Evolutionary conservation across 2,888 invertebrate species (phyloP).

Genomic region (Osmoderma eremita): DNA sequence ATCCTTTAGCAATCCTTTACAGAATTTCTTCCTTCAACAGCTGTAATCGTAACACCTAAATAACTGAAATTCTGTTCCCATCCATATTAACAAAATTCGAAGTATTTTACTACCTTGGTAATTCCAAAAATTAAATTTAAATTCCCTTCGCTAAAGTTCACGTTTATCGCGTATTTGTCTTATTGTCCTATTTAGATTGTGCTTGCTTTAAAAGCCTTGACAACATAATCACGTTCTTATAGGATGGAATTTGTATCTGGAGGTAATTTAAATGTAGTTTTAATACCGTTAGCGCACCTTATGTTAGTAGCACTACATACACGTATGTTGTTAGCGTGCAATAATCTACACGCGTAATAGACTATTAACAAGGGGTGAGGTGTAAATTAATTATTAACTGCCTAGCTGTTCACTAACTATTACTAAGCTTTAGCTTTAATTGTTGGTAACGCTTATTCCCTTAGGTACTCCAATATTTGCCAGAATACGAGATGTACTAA

Average conservation of each 20-base stretch:
- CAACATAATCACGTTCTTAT: constrained; percentile 5
- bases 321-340: constrained; percentile 6
- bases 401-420: constrained; percentile 5
- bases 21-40: too few species aligned
- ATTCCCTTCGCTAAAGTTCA: too few species aligned
- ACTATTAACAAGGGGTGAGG: constrained; percentile 21
- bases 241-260: constrained; percentile 3
- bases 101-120: too few species aligned
- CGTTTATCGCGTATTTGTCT: neutral
- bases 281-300: neutral
- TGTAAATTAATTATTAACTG: constrained; percentile 17
- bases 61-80: too few species aligned
- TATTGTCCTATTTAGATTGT: neutral
- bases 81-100: too few species aligned
- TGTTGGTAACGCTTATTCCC: neutral
- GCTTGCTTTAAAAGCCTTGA: neutral
- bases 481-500: too few species aligned
- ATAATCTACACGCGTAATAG: constrained; percentile 12
- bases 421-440: constrained; percentile 1
- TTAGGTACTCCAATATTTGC: too few species aligned
- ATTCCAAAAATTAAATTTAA: too few species aligned
- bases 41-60: too few species aligned
- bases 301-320: neutral
- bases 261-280: constrained; percentile 15
- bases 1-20: too few species aligned